Evolutionary conservation across 2,113 vertebrate genomes (phyloP).

Genomic region (Pontoporia blainvillei): DNA sequence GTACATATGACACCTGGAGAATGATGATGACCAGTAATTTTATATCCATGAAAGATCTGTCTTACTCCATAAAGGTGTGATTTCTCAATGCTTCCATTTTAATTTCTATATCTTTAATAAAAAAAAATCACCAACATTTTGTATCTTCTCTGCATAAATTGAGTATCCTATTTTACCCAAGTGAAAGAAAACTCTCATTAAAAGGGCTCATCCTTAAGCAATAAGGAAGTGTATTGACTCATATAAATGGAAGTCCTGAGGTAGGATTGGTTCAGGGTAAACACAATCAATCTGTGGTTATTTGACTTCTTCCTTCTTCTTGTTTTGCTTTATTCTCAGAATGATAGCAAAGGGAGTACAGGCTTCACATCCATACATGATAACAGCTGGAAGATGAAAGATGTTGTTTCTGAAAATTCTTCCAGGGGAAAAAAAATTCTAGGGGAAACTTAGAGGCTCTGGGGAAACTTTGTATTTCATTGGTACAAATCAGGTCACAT

Average conservation of each 20-base stretch:
- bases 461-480: not conserved
- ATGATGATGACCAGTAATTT: not conserved
- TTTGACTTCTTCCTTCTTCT: not conserved
- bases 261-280: not conserved
- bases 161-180: not conserved
- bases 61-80: not conserved
- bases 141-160: not conserved
- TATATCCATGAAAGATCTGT: not conserved
- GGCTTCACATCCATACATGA: not conserved
- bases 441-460: not conserved
- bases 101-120: not conserved
- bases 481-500: not conserved
- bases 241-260: conserved; percentile 29
- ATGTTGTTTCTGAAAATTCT: not conserved
- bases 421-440: not conserved
- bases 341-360: not conserved
- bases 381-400: not conserved
- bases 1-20: not conserved
- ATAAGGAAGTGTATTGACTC: not conserved
- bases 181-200: conserved; percentile 9
- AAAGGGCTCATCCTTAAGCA: not conserved
- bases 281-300: not conserved
- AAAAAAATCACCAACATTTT: not conserved
- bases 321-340: not conserved
- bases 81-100: not conserved